These are phyloP conservation scores for Lytechinus pictus DNA, from an alignment of 35 echinoderm and acorn worm species.

Conservation along the genomic window DNA sequence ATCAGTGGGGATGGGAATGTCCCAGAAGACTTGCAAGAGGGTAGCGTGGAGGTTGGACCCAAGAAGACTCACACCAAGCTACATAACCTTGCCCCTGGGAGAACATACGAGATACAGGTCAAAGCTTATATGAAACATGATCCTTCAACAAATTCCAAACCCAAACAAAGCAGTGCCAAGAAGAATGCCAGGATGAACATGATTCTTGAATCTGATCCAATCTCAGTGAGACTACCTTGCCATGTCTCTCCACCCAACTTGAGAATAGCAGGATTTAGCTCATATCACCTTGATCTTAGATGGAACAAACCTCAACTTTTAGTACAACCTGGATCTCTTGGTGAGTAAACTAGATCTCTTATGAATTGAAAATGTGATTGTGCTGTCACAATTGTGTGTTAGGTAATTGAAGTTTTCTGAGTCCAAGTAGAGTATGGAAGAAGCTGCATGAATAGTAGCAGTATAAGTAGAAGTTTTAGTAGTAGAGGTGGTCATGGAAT, in stretches of 20 bases:
- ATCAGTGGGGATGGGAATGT: not conserved
- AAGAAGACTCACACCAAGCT: constrained; percentile 38
- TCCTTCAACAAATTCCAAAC: constrained; percentile 22
- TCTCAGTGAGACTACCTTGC: constrained; percentile 49
- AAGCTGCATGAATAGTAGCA: not conserved
- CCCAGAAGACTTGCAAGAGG: not conserved
- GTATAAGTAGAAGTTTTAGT: not conserved
- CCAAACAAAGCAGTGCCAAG: not conserved
- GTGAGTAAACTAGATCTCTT: not conserved
- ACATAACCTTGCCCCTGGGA: constrained; percentile 18
- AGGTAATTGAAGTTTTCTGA: not conserved
- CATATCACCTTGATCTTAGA: constrained; percentile 50
- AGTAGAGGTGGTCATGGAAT: not conserved
- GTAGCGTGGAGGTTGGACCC: constrained; percentile 11
- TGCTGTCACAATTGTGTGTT: too few species aligned
- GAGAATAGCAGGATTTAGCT: constrained; percentile 51
- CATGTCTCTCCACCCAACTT: constrained; percentile 44
- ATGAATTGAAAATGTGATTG: not conserved
- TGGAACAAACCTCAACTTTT: constrained; percentile 60
- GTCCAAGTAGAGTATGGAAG: not conserved
- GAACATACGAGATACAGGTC: constrained; percentile 55
- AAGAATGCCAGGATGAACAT: not conserved
- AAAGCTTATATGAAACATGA: constrained; percentile 52
- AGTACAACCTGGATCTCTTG: not conserved
- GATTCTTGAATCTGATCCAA: constrained; percentile 55